Percentiles rank a stretch among this genome's conserved stretches.
phyloP scores from a whole-genome alignment of 2,797 vertebrate genomes.

The Acipenser ruthenus region DNA sequence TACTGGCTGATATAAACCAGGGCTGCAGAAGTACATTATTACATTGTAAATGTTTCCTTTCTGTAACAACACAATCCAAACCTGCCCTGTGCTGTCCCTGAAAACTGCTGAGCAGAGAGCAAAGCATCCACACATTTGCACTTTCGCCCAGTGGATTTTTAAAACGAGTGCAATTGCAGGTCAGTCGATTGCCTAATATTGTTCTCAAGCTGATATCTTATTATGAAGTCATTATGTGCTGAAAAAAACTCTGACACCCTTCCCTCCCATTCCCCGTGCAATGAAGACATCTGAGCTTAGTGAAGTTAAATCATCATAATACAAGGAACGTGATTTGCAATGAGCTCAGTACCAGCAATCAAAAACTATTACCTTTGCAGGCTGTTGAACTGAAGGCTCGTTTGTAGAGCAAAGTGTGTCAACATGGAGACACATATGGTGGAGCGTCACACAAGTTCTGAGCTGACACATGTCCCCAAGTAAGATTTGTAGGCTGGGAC shows the following conservation, averaged over 20 bases:
- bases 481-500: no score
- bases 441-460: no score
- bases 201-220: neutral
- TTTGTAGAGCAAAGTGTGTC: no score
- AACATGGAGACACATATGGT: no score
- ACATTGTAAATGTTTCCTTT: neutral
- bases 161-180: neutral
- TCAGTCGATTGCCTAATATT: neutral
- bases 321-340: neutral
- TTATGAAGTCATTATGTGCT: neutral
- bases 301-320: neutral
- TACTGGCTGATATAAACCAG: conserved; percentile 16
- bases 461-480: no score
- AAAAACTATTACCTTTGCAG: neutral
- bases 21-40: neutral
- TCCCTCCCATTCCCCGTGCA: neutral
- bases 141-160: neutral
- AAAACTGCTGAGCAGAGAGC: neutral
- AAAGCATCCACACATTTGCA: neutral
- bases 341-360: neutral
- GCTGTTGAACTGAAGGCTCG: neutral
- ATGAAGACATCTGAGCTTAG: neutral
- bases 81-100: neutral
- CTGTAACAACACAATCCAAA: neutral
- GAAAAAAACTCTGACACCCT: neutral